Conservation (phyloP, 30 jellyfish, hydroid and myxozoan species). For the Hydractinia echinata region DNA sequence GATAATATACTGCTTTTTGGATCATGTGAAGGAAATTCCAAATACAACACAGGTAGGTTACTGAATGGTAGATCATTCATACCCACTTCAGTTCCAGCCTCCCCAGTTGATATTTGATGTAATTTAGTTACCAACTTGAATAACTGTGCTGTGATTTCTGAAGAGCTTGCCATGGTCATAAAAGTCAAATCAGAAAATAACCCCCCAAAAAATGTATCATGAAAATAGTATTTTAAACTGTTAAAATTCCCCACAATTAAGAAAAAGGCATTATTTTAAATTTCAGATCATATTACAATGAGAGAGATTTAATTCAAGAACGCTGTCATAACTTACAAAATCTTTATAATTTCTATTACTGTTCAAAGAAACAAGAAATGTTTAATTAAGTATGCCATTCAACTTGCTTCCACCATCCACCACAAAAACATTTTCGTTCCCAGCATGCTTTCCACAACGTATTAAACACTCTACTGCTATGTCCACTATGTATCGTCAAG, state of each 20-base stretch:
- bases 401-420: conserved; percentile 65
- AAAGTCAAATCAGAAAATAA: not conserved
- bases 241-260: too few species aligned
- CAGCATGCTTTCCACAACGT: conserved; percentile 56
- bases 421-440: conserved; percentile 58
- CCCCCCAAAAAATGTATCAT: too few species aligned
- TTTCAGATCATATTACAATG: too few species aligned
- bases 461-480: conserved; percentile 31
- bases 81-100: conserved; percentile 10
- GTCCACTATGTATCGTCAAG: conserved; percentile 33
- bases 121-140: conserved; percentile 59
- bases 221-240: too few species aligned
- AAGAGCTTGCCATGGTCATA: conserved; percentile 42
- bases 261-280: too few species aligned
- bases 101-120: conserved; percentile 34
- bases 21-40: conserved; percentile 35
- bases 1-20: conserved; percentile 55
- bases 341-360: too few species aligned
- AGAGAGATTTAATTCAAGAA: too few species aligned
- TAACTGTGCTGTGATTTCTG: conserved; percentile 45
- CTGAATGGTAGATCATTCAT: conserved; percentile 65
- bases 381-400: conserved; percentile 10
- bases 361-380: too few species aligned
- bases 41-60: conserved; percentile 56
- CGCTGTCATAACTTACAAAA: too few species aligned